A percentile compares a stretch with the other conserved stretches of the same genome.
Evolutionary conservation across 92 coral and sea anemone genomes (phyloP).

Genomic region (Blastomussa wellsi): DNA sequence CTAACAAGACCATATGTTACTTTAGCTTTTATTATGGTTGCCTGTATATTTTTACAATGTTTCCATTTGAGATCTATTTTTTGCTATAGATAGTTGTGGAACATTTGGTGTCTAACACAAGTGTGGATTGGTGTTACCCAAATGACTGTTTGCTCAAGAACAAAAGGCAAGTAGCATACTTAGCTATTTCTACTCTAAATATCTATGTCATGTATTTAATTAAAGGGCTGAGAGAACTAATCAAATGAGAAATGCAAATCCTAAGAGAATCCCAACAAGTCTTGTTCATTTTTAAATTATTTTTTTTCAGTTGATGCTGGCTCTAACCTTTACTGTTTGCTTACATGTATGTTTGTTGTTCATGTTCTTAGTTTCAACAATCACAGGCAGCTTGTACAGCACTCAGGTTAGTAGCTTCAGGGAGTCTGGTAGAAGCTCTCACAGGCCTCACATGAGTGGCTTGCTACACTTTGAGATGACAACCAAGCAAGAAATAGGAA

Average conservation of each 20-base stretch:
- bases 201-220: neutral
- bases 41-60: neutral
- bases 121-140: constrained; percentile 60
- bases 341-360: neutral
- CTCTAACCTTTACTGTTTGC: neutral
- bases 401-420: constrained; percentile 19
- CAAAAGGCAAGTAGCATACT: constrained; percentile 43
- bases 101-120: constrained; percentile 21
- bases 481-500: too few species aligned
- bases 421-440: too few species aligned
- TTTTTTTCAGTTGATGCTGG: neutral
- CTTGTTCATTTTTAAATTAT: neutral
- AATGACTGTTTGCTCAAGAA: constrained; percentile 42
- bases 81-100: constrained; percentile 53
- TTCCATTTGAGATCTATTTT: neutral
- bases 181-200: neutral
- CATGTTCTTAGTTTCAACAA: constrained; percentile 26
- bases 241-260: neutral
- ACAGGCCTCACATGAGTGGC: too few species aligned
- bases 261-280: too few species aligned
- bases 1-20: neutral
- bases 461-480: too few species aligned
- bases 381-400: neutral
- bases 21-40: neutral
- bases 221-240: neutral